These are phyloP conservation scores for Orthosia cruda DNA, from an alignment of 2,888 invertebrate genomes.

Conservation along the genomic window DNA sequence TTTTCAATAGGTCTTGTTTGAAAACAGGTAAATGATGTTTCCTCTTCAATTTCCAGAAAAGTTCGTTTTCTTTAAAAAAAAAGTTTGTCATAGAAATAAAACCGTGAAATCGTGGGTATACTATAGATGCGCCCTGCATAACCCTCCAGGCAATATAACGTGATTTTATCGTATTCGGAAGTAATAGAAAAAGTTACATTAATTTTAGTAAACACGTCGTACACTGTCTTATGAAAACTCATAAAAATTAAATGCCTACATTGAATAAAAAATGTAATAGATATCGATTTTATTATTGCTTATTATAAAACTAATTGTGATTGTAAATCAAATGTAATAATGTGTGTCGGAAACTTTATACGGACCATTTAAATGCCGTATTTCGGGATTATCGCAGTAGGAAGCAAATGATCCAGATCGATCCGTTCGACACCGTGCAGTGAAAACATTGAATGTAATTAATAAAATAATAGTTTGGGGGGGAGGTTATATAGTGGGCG, in stretches of 20 bases:
- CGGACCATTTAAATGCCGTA: slow-evolving; percentile 55
- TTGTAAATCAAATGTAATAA: slow-evolving; percentile 32
- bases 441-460: slow-evolving; percentile 89
- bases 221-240: neutral
- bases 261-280: slow-evolving; percentile 14
- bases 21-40: neutral
- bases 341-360: slow-evolving; percentile 54
- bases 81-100: too few relatives aligned
- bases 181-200: neutral
- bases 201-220: neutral
- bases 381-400: slow-evolving; percentile 79
- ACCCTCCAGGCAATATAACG: too few relatives aligned
- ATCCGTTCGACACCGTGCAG: slow-evolving; percentile 76
- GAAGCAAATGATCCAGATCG: slow-evolving; percentile 86
- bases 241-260: slow-evolving; percentile 4
- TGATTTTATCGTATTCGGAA: neutral
- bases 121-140: too few relatives aligned
- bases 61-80: too few relatives aligned
- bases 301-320: slow-evolving; percentile 26
- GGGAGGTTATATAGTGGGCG: slow-evolving; percentile 88
- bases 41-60: too few relatives aligned
- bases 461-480: slow-evolving; percentile 88
- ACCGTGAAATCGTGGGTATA: too few relatives aligned
- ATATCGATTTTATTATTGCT: slow-evolving; percentile 19
- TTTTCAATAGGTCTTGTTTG: neutral